Percentiles rank a stretch among this genome's conserved stretches.
Evolutionary conservation across 2,113 vertebrate species (phyloP).

Genomic region (Mungos mungo): DNA sequence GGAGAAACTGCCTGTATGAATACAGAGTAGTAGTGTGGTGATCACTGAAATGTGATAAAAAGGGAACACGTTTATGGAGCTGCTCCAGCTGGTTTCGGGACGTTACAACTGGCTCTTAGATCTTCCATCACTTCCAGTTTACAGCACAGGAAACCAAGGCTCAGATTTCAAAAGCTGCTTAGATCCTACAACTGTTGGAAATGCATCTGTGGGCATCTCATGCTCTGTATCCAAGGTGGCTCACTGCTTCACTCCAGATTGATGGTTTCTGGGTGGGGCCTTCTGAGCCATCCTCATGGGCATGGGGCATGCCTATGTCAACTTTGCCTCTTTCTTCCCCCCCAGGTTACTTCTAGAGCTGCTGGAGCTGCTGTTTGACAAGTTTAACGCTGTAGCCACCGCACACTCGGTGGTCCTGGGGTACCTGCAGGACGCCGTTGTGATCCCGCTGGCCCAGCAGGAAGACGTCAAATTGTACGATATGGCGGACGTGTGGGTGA

Average conservation of each 20-base stretch:
- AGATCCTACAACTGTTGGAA: background rate
- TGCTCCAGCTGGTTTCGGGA: background rate
- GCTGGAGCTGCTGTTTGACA: conserved; percentile 96
- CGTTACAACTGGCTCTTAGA: background rate
- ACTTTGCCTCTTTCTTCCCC: background rate
- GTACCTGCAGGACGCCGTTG: conserved; percentile 91
- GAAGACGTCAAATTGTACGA: conserved; percentile 96
- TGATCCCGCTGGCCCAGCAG: conserved; percentile 85
- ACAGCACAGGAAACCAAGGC: background rate
- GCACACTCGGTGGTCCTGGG: conserved; percentile 93
- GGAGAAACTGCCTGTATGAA: conserved; percentile 19
- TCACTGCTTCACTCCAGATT: background rate
- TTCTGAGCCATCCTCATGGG: conserved; percentile 45
- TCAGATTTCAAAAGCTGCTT: background rate
- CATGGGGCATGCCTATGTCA: background rate
- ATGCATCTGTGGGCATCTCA: background rate
- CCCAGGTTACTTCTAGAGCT: conserved; percentile 95
- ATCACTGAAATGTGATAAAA: conserved; percentile 38
- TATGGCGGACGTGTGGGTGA: conserved; percentile 98
- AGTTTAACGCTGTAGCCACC: conserved; percentile 95
- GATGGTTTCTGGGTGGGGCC: conserved; percentile 51
- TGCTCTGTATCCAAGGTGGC: background rate
- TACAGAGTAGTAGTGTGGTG: background rate
- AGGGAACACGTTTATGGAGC: background rate
- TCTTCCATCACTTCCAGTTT: background rate